Evolutionary conservation across 2,888 invertebrate genomes (phyloP).

Genomic region (Agriotes lineatus): DNA sequence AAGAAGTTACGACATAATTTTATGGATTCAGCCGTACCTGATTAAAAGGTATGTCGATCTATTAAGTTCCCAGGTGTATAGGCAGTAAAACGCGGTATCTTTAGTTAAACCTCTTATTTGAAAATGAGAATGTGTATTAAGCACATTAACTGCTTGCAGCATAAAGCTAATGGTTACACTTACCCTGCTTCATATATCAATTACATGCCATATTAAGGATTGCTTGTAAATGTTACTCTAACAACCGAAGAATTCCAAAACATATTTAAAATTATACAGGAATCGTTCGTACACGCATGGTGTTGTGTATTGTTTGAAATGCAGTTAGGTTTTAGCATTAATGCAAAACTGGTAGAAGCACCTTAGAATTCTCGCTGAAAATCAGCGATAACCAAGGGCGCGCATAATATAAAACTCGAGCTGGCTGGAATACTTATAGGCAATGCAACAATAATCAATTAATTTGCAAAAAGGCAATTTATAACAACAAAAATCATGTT

Average conservation of each 20-base stretch:
- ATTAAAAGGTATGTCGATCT: conserved; percentile 45
- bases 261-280: conserved; percentile 23
- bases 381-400: too few relatives aligned
- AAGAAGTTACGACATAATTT: conserved; percentile 38
- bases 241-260: conserved; percentile 48
- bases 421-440: too few relatives aligned
- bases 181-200: conserved; percentile 54
- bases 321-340: too few relatives aligned
- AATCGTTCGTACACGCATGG: neutral
- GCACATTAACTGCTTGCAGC: conserved; percentile 51
- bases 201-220: conserved; percentile 55
- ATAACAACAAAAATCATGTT: too few relatives aligned
- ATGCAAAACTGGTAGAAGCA: too few relatives aligned
- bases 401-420: too few relatives aligned
- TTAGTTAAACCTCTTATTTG: conserved; percentile 52
- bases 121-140: conserved; percentile 54
- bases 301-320: too few relatives aligned
- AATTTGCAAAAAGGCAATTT: too few relatives aligned
- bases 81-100: conserved; percentile 50
- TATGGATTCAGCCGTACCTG: conserved; percentile 36
- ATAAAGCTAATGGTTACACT: conserved; percentile 54
- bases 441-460: too few relatives aligned
- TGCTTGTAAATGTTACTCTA: conserved; percentile 45
- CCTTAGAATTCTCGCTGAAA: too few relatives aligned
- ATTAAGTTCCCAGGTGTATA: conserved; percentile 48